Evolutionary conservation across 2,797 vertebrate species (phyloP).

Genomic region (Ctenosaura bakeri): DNA sequence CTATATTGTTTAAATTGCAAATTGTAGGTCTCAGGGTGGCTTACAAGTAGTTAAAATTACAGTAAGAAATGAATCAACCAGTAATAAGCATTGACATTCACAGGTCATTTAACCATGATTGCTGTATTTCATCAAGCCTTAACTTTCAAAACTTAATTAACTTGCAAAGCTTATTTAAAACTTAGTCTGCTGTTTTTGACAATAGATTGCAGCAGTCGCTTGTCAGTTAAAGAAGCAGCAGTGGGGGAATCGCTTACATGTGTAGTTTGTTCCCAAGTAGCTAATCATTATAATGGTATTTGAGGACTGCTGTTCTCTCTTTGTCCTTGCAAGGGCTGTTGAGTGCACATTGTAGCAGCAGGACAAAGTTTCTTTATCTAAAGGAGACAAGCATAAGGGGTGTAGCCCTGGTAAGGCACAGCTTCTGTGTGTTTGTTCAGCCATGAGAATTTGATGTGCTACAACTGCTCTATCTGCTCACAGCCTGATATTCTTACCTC

Average conservation of each 20-base stretch:
- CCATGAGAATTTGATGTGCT: not conserved
- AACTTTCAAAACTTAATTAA: not conserved
- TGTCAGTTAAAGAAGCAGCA: not conserved
- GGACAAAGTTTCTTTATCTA: slow-evolving; percentile 8
- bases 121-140: not conserved
- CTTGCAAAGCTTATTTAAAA: not conserved
- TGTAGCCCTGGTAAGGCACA: not conserved
- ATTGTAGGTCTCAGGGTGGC: not conserved
- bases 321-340: not conserved
- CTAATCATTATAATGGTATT: slow-evolving; percentile 6
- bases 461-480: not conserved
- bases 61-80: not conserved
- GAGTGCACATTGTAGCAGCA: not conserved
- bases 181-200: not conserved
- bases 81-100: not conserved
- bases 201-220: not conserved
- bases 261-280: not conserved
- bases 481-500: not conserved
- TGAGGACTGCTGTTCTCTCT: not conserved
- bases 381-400: not conserved
- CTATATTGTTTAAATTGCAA: too few species aligned
- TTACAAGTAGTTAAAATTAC: not conserved
- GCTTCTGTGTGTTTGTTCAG: not conserved
- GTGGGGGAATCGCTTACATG: not conserved
- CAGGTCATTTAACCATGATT: too few species aligned